Percentiles rank a stretch among this genome's conserved stretches.
Evolutionary conservation across 2,113 vertebrate species (phyloP).

Genomic region (Campylomormyrus tamandua): DNA sequence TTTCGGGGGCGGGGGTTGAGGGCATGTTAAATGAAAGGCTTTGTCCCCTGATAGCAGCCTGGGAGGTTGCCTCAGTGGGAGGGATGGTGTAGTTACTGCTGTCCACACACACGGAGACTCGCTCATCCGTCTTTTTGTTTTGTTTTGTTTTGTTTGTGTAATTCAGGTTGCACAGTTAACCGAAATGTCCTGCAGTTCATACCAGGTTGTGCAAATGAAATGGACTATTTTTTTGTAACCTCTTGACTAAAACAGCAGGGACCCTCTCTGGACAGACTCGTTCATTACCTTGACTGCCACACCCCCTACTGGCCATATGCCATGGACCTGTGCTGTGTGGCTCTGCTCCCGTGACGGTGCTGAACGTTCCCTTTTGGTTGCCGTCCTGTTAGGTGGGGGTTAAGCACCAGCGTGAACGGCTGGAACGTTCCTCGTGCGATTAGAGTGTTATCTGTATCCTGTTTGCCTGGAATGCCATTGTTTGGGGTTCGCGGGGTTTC

Average conservation of each 20-base stretch:
- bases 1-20: not conserved
- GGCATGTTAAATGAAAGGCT: not conserved
- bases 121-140: not conserved
- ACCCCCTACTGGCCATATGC: not conserved
- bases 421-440: not conserved
- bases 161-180: not conserved
- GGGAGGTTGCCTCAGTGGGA: not conserved
- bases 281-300: not conserved
- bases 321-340: not conserved
- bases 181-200: not conserved
- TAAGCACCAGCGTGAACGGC: not conserved
- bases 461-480: constrained; percentile 2
- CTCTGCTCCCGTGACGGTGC: not conserved
- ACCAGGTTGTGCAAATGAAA: not conserved
- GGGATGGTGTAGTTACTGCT: not conserved
- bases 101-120: not conserved
- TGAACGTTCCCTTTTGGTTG: not conserved
- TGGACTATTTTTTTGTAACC: not conserved
- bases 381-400: not conserved
- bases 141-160: not conserved
- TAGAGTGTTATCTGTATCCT: not conserved
- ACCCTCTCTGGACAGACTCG: not conserved
- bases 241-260: not conserved
- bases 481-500: not conserved
- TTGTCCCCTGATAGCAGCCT: not conserved